Base-by-base conservation (phyloP, 2,888 invertebrate species). In the Erannis defoliaria region DNA sequence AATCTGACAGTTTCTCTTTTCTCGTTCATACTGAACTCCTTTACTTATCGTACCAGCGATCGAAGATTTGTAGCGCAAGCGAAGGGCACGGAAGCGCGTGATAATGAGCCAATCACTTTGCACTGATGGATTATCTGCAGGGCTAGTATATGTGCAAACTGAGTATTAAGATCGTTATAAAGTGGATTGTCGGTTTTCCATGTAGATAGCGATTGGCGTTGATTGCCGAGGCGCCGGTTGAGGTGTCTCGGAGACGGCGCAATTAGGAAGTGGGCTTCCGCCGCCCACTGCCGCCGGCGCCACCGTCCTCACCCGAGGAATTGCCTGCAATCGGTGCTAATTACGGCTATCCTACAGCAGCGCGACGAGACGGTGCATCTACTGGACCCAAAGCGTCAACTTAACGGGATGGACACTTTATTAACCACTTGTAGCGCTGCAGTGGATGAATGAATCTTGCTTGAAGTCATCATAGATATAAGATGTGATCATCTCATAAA, bases 261-360 rank as follows among this genome's bases (percentile, higher is more conserved):
- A 93, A 93, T 92, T 90, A 93, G 92, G 92, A 93, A 89, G 89
- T 90, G 88, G 70, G 85, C 84, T 89, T 93, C 92, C 92, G 92
- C 92, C 92, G 92, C 92, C 92, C 92, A 92, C 92, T 81, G 82
- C 66, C 75, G 75, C 73, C 86, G 84, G 86, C 90, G 90, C 89
- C 90, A 86, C 82, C 84, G 85, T 37, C 67, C 66, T 82, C 90
- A 88, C 90, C 86, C 85, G 84, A 84, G 76, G 87, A 89, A 89
- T 89, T 88, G 87, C 83, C 74, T 77, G 83, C 89, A 84, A 90
- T 90, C 84, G 85, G 75, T 84, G 85, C 81, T 92, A 91, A 92
- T 91, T 90, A 87, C 84, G 82, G 68, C 78, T 82, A 79, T 80
- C 80, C 80, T 80, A 74, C 76, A 68, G 51, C 43, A 49, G 40